Evolutionary conservation across 1,140 invertebrate species (phyloP).

Genomic region (Chlorops oryzae): DNA sequence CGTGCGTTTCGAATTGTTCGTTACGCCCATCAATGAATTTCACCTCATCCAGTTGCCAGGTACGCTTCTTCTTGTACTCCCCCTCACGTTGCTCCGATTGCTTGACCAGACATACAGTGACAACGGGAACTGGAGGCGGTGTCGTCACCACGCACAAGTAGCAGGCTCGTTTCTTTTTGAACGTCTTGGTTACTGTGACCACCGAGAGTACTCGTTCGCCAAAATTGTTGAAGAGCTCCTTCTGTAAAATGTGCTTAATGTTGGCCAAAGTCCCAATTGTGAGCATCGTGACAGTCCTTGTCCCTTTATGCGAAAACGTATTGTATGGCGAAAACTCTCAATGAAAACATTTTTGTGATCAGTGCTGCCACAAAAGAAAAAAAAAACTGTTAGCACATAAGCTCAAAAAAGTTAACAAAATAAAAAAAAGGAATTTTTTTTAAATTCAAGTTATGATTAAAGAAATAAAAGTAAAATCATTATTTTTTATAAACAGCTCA

Average conservation of each 20-base stretch:
- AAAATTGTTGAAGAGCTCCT: conserved; percentile 72
- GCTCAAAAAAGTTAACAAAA: too few species aligned
- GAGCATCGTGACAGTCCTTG: too few species aligned
- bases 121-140: conserved; percentile 62
- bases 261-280: conserved; percentile 43
- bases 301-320: too few species aligned
- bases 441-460: too few species aligned
- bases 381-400: too few species aligned
- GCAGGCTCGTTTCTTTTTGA: conserved; percentile 73
- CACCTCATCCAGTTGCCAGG: conserved; percentile 71
- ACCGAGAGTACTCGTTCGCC: conserved; percentile 76
- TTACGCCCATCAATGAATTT: conserved; percentile 73
- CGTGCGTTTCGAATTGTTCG: conserved; percentile 59
- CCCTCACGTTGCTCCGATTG: conserved; percentile 73
- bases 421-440: too few species aligned
- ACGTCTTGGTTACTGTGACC: conserved; percentile 69
- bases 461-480: too few species aligned
- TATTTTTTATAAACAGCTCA: too few species aligned
- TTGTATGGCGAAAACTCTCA: too few species aligned
- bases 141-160: conserved; percentile 73
- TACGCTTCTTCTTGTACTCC: conserved; percentile 73
- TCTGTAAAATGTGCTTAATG: conserved; percentile 66
- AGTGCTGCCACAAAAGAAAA: too few species aligned
- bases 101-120: conserved; percentile 74
- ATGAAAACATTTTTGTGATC: too few species aligned